Evolutionary conservation across 2,113 vertebrate genomes (phyloP), one percentile per base, ranked within the genome.

Genomic region (Anolis carolinensis): DNA sequence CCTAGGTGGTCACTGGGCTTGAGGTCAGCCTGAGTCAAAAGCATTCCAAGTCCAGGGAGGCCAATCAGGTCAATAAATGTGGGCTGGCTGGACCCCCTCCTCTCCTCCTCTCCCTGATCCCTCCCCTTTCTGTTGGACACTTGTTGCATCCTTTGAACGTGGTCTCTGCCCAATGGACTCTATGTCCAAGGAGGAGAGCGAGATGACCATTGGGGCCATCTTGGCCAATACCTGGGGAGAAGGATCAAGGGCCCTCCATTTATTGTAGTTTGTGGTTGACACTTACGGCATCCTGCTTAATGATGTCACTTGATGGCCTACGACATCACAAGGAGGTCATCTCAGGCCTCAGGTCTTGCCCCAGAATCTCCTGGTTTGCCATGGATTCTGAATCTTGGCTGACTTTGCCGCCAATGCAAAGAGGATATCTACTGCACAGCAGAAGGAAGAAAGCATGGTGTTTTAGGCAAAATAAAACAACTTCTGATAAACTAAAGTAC

Each of bases 11-110:
- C 86, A 13, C 62, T 81, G 84, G 79, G 88, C 79, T 77, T 88
- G 85, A 88, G 90, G 87, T 86, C 92, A 11, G 93, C 85, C 81
- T 89, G 79, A 91, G 87, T 91, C 94, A 91, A 72, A 91, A 67
- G 32, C 65, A 44, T 67, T 44, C 39, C 5, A 44, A 44, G 39
- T 5, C 39, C 39, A 44, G 39, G 39, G 39, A 44, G 39, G 39
- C 39, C 39, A 44, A 44, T 44, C 39, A 44, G 39, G 39, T 44
- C 39, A 44, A 44, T 44, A 44, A 44, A 44, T 44, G 39, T 44
- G 39, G 39, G 39, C 39, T 5, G 13, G 62, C 20, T 65, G 5
- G 14, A 44, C 30, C 44, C 7, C 3, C 16, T 36, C 7, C 32
- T 5, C 30, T 27, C 39, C 2, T 88, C 83, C 79, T 90, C 39